These are phyloP conservation scores for Tubulanus polymorphus DNA, from an alignment of 2,888 invertebrate species.

Conservation along the genomic window DNA sequence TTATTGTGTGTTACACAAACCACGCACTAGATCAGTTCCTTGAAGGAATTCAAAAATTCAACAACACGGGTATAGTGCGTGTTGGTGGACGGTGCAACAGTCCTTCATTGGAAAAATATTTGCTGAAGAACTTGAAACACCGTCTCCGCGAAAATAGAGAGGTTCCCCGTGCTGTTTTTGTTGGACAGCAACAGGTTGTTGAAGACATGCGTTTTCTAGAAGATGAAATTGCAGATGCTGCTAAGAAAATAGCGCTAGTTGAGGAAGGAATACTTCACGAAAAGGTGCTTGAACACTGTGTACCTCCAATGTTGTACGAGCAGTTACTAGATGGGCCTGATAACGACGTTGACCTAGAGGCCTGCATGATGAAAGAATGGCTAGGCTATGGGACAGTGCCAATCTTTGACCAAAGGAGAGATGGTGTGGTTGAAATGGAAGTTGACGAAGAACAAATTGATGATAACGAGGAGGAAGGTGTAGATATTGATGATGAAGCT, in stretches of 20 bases:
- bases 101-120: conserved; percentile 28
- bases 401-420: background rate
- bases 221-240: conserved; percentile 6
- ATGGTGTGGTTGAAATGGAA: background rate
- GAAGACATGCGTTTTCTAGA: conserved; percentile 12
- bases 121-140: conserved; percentile 9
- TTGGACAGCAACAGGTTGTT: background rate
- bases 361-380: conserved; percentile 3
- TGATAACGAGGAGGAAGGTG: conserved; percentile 15
- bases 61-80: conserved; percentile 32
- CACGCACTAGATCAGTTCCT: conserved; percentile 53
- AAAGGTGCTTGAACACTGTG: conserved; percentile 22
- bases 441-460: conserved; percentile 14
- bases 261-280: conserved; percentile 32
- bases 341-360: background rate
- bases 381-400: conserved; percentile 5
- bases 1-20: conserved; percentile 51
- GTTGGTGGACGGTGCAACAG: conserved; percentile 39
- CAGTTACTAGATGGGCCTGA: background rate
- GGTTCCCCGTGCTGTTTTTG: conserved; percentile 7
- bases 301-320: conserved; percentile 5
- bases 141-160: background rate
- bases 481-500: conserved; percentile 22
- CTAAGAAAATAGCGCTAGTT: conserved; percentile 17
- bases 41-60: conserved; percentile 42